phyloP scores from a whole-genome alignment of 2,113 vertebrate species.

The Electrona antarctica region DNA sequence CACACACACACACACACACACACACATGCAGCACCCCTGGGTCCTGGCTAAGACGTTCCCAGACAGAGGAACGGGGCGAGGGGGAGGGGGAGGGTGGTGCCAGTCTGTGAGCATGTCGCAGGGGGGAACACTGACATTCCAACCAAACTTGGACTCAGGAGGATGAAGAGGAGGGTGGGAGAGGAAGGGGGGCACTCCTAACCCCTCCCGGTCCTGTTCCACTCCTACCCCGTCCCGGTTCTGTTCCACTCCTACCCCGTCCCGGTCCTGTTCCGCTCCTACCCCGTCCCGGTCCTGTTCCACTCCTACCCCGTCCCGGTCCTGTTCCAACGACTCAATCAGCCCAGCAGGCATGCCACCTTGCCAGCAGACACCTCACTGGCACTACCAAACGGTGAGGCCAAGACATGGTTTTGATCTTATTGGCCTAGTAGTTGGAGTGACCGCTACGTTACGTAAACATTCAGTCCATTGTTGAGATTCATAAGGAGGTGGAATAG shows the following conservation, averaged over 20 bases:
- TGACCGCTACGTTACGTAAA: too few relatives aligned
- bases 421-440: too few relatives aligned
- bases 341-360: conserved; percentile 62
- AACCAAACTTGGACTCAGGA: conserved; percentile 38
- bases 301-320: conserved; percentile 4
- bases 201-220: conserved; percentile 26
- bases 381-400: neutral
- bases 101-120: conserved; percentile 67
- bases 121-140: conserved; percentile 64
- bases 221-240: conserved; percentile 15
- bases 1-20: conserved; percentile 10
- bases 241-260: conserved; percentile 27
- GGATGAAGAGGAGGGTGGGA: conserved; percentile 4
- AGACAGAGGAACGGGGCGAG: conserved; percentile 28
- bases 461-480: too few relatives aligned
- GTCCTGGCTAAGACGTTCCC: conserved; percentile 49
- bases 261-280: conserved; percentile 29
- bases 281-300: conserved; percentile 22
- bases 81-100: conserved; percentile 52
- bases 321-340: conserved; percentile 54
- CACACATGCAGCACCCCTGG: conserved; percentile 25
- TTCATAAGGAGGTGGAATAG: too few relatives aligned
- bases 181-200: neutral
- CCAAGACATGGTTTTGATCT: neutral
- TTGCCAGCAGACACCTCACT: conserved; percentile 49